These are phyloP conservation scores for Stomatorhinus walkeri DNA, from an alignment of 2,797 vertebrate species.

Conservation along the genomic window DNA sequence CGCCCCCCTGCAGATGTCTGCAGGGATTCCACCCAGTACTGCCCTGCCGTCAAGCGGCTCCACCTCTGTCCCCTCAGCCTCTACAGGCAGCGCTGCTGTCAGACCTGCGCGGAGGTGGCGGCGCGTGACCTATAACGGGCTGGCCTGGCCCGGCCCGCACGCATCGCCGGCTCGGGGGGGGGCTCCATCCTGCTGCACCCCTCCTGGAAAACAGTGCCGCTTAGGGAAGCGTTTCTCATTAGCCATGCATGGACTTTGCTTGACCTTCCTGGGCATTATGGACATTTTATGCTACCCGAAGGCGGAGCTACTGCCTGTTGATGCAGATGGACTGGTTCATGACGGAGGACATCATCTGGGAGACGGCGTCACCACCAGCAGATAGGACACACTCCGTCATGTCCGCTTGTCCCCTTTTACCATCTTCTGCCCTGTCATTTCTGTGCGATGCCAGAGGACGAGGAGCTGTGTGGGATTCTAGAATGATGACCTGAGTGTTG, in stretches of 20 bases:
- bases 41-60: slow-evolving; percentile 70
- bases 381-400: not conserved
- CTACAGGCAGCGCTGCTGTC: slow-evolving; percentile 75
- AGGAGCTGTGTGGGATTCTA: not conserved
- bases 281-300: not conserved
- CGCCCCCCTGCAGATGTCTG: slow-evolving; percentile 55
- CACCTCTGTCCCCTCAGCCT: slow-evolving; percentile 64
- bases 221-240: not conserved
- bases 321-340: not conserved
- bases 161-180: too few relatives aligned
- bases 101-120: slow-evolving; percentile 57
- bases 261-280: not conserved
- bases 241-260: not conserved
- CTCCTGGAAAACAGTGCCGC: not conserved
- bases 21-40: slow-evolving; percentile 74
- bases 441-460: not conserved
- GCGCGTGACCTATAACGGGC: slow-evolving; percentile 40
- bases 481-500: not conserved
- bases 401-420: not conserved
- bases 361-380: not conserved
- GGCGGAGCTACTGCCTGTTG: not conserved
- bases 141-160: too few relatives aligned
- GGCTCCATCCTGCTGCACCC: not conserved
- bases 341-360: not conserved
- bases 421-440: not conserved